Base-by-base conservation (phyloP, 2,113 vertebrate species). In the Myanophis thanlyinensis region DNA sequence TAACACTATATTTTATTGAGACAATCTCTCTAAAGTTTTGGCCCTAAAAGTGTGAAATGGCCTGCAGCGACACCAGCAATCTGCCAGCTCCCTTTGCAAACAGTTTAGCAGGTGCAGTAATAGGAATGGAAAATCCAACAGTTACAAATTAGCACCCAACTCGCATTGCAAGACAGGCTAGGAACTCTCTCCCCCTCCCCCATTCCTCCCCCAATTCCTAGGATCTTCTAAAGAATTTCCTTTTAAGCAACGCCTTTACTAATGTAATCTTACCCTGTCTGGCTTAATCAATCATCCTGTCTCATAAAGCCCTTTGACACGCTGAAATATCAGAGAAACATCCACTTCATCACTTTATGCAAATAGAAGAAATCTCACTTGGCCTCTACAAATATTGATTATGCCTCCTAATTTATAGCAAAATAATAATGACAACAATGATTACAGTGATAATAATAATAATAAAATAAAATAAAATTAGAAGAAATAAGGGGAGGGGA, bases 361-460 rank as follows among this genome's bases (percentile, higher is more conserved):
- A 96, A 96, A 95, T 93, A 56, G 90, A 94, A 93, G 93, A 94
- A 94, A 94, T 94, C 95, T 91, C 93, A 93, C 94, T 86, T 86
- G 54, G 92, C 91, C 84, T 94, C 92, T 96, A 94, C 94, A 95
- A 96, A 95, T 96, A 95, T 95, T 95, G 95, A 96, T 95, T 93
- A 92, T 67, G 86, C 88, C 85, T 92, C 93, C 93, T 94, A 93
- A 96, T 96, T 95, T 96, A 95, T 93, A 85, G 89, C 93, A 93
- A 94, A 94, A 95, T 94, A 94, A 95, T 94, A 92, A 94, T 51
- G 87, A 85, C 30, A 35, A 59, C 20, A 89, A 94, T 90, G 73
- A 85, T 93, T 59, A 22, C 88, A 90, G 89, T 86, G 56, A 86
- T 90, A 30, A 89, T 94, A 85, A 91, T 89, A 92, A 48, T 67